phyloP scores from a whole-genome alignment of 2,888 invertebrate species.

The Disparrhopalites patrizii region DNA sequence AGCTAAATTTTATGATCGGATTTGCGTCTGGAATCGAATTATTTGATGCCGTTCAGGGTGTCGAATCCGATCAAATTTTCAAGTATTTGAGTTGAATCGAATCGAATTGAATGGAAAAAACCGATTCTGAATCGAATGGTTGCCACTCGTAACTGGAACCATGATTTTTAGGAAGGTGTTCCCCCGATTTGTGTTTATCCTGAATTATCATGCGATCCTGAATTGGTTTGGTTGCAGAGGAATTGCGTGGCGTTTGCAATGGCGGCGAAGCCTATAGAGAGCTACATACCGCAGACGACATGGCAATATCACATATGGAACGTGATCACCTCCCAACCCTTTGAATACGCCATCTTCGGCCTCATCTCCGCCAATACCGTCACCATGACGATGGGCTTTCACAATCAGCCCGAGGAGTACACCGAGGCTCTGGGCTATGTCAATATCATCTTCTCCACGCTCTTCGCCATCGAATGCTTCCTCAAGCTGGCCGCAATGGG shows the following conservation, averaged over 20 bases:
- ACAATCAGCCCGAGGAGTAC: constrained; percentile 54
- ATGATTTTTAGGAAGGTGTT: too few species aligned
- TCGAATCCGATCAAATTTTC: too few species aligned
- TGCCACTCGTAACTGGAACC: too few species aligned
- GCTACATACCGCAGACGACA: constrained; percentile 58
- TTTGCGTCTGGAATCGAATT: too few species aligned
- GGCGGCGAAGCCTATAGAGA: constrained; percentile 59
- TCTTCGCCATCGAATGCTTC: constrained; percentile 61
- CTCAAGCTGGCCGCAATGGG: constrained; percentile 60
- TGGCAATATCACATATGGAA: constrained; percentile 60
- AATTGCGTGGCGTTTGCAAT: constrained; percentile 62
- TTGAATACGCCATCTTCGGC: constrained; percentile 61
- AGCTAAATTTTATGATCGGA: too few species aligned
- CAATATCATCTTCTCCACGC: constrained; percentile 61
- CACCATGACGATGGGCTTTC: constrained; percentile 59
- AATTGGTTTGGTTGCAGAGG: too few species aligned
- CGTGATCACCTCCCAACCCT: constrained; percentile 61
- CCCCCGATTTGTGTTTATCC: too few species aligned
- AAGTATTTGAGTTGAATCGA: too few species aligned
- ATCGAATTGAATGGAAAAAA: too few species aligned
- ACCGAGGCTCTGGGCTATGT: constrained; percentile 57
- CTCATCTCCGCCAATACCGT: constrained; percentile 61
- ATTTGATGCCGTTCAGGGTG: too few species aligned
- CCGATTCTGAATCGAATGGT: too few species aligned
- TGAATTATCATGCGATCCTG: too few species aligned